A percentile compares a stretch with the other conserved stretches of the same genome.
Evolutionary conservation across 1,140 invertebrate species (phyloP).

Genomic region (Nasonia giraulti): DNA sequence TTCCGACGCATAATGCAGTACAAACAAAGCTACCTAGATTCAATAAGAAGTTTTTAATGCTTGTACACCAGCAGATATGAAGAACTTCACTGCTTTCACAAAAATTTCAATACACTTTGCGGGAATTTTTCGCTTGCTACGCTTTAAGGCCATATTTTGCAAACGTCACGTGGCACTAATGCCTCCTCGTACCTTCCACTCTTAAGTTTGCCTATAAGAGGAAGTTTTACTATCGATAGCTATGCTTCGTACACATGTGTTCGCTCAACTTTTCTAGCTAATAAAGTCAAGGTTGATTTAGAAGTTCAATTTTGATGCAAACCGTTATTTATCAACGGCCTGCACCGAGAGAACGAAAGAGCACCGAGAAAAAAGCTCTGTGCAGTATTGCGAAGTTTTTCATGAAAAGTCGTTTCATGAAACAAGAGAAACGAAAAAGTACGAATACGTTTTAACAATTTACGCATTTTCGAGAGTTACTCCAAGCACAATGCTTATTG

Average conservation of each 20-base stretch:
- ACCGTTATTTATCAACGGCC: background rate
- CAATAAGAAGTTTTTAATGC: background rate
- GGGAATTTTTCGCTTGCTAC: background rate
- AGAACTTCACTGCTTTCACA: background rate
- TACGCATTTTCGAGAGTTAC: too few relatives aligned
- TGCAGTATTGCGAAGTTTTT: background rate
- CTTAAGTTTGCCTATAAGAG: slow-evolving; percentile 3
- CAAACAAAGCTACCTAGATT: too few relatives aligned
- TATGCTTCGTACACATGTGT: background rate
- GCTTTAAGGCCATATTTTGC: slow-evolving; percentile 4
- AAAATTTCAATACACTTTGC: slow-evolving; percentile 8
- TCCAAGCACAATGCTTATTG: too few relatives aligned
- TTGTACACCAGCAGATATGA: background rate
- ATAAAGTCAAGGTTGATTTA: background rate
- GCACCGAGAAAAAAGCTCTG: background rate
- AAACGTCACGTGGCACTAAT: slow-evolving; percentile 20
- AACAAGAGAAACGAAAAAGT: too few relatives aligned
- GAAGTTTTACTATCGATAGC: slow-evolving; percentile 25
- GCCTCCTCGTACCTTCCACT: background rate
- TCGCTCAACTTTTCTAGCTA: slow-evolving; percentile 1
- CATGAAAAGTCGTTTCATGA: too few relatives aligned
- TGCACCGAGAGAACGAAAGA: background rate
- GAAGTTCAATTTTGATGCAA: background rate
- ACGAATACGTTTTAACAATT: too few relatives aligned
- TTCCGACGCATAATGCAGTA: too few relatives aligned